A percentile compares a stretch with the other conserved stretches of the same genome.
Evolutionary conservation across 2,888 invertebrate species (phyloP).

Genomic region (Orthosia incerta): DNA sequence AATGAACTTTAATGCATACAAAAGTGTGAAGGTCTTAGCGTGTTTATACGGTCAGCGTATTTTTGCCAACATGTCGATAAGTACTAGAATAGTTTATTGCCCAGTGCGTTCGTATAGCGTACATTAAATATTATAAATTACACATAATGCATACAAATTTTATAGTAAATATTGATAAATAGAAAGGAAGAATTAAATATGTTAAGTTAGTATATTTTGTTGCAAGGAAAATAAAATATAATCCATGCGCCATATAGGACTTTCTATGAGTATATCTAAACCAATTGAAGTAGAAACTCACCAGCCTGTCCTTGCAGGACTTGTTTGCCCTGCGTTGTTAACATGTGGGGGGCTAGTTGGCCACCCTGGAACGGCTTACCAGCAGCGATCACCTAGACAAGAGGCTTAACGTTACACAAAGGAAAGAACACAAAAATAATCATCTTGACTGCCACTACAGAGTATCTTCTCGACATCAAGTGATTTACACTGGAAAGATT

Average conservation of each 20-base stretch:
- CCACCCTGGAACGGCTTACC: slow-evolving; percentile 96
- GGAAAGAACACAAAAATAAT: background rate
- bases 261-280: background rate
- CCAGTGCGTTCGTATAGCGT: slow-evolving; percentile 36
- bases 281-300: slow-evolving; percentile 73
- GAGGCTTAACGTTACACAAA: slow-evolving; percentile 26
- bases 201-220: background rate
- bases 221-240: slow-evolving; percentile 7
- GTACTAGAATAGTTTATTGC: slow-evolving; percentile 1
- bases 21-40: background rate
- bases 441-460: background rate
- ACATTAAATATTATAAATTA: slow-evolving; percentile 28
- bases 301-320: slow-evolving; percentile 93
- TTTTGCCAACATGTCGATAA: slow-evolving; percentile 2
- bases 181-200: background rate
- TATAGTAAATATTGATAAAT: slow-evolving; percentile 20
- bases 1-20: background rate
- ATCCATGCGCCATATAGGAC: slow-evolving; percentile 22
- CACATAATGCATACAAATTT: slow-evolving; percentile 18
- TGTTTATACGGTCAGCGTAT: background rate
- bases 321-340: slow-evolving; percentile 94
- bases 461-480: background rate
- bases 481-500: background rate
- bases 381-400: slow-evolving; percentile 93
- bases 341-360: slow-evolving; percentile 95